Conservation (phyloP, 2,888 invertebrate genomes). For the Nemurella pictetii region DNA sequence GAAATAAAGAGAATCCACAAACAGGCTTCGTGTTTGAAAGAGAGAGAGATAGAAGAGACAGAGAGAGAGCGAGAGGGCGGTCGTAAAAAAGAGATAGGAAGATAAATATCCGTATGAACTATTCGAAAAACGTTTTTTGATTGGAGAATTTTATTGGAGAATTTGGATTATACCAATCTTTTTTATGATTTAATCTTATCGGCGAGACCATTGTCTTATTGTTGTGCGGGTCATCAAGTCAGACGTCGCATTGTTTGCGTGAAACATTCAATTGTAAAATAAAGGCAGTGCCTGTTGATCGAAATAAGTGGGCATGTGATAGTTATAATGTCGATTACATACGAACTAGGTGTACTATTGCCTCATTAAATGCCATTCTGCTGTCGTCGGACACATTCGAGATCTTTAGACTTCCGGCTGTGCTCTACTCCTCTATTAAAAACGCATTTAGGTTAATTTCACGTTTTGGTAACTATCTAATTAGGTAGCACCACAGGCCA, state of each 20-base stretch:
- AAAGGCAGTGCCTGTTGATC: neutral
- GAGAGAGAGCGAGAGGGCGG: neutral
- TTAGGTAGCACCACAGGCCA: neutral
- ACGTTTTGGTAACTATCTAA: neutral
- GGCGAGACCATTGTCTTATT: neutral
- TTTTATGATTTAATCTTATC: neutral
- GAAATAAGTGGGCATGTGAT: neutral
- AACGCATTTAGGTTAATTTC: neutral
- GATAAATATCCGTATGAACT: constrained; percentile 1
- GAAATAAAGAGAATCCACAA: constrained; percentile 29
- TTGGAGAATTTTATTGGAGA: neutral
- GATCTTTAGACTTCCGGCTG: neutral
- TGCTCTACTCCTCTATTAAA: neutral
- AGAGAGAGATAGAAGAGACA: neutral
- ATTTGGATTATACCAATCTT: neutral
- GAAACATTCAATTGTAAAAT: neutral
- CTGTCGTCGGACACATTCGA: neutral
- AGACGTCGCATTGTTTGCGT: neutral
- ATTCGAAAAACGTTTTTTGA: constrained; percentile 20
- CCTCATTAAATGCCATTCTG: neutral
- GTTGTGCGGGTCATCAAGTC: neutral
- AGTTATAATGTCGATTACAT: neutral
- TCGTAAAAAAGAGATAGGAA: neutral
- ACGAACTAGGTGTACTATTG: neutral
- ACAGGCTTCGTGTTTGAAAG: constrained; percentile 9